These are phyloP conservation scores for Malurus alboscapulatus DNA, from an alignment of 2,113 vertebrate genomes.

Conservation along the genomic window DNA sequence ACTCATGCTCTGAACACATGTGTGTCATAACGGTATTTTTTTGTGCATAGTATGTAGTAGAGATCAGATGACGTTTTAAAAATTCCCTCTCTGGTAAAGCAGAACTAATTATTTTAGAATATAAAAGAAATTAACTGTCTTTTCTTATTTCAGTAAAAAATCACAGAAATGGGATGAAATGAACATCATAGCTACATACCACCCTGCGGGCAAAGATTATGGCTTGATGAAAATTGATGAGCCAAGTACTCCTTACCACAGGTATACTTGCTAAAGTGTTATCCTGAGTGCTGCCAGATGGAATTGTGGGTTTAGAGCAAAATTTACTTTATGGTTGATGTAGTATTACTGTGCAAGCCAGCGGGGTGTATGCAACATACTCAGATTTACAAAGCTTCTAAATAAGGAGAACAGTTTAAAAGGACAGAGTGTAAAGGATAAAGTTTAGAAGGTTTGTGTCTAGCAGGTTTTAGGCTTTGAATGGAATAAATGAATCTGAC, in stretches of 20 bases:
- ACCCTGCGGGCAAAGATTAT: conserved; percentile 96
- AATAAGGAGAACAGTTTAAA: not conserved
- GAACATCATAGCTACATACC: conserved; percentile 98
- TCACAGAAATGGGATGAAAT: conserved; percentile 99
- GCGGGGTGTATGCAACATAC: not conserved
- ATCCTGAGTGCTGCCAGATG: not conserved
- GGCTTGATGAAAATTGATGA: conserved; percentile 99
- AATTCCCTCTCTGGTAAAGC: not conserved
- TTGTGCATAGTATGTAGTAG: not conserved
- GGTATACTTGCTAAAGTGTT: conserved; percentile 66
- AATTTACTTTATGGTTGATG: not conserved
- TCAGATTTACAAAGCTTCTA: not conserved
- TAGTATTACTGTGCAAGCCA: not conserved
- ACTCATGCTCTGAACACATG: not conserved
- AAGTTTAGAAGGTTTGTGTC: not conserved
- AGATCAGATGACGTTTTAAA: not conserved
- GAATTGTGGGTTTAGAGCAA: not conserved
- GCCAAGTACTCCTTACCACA: conserved; percentile 94
- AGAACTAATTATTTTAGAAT: not conserved
- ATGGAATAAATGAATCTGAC: not conserved
- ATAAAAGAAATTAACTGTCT: not conserved
- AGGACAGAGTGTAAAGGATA: not conserved
- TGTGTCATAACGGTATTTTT: not conserved
- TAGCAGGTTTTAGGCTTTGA: not conserved
- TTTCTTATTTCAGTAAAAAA: conserved; percentile 86